phyloP scores from a whole-genome alignment of 1,140 invertebrate species.

The Tribolium madens region DNA sequence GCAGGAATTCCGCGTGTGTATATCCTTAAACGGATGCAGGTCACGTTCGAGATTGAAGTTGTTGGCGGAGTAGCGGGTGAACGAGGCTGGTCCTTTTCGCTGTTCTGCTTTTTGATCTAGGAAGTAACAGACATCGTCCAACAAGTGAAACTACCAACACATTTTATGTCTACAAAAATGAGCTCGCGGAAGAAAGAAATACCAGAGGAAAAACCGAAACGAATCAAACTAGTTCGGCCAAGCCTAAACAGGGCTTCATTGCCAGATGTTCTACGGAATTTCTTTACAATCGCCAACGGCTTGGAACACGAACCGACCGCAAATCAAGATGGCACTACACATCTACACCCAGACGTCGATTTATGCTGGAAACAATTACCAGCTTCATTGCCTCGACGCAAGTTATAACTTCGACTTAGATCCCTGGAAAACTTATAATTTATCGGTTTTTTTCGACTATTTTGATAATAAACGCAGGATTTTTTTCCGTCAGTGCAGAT shows the following conservation, averaged over 20 bases:
- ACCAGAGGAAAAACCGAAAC: conserved; percentile 20
- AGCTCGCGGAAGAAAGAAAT: background rate
- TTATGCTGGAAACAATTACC: conserved; percentile 53
- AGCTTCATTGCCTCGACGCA: conserved; percentile 47
- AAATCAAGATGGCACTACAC: conserved; percentile 55
- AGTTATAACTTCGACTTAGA: background rate
- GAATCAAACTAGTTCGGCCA: conserved; percentile 2
- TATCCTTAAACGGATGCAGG: conserved; percentile 27
- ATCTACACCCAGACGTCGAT: conserved; percentile 41
- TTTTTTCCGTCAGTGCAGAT: too few relatives aligned
- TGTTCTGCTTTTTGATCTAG: conserved; percentile 49
- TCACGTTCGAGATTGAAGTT: conserved; percentile 50
- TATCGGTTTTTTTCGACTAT: conserved; percentile 43
- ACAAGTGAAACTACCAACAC: conserved; percentile 35
- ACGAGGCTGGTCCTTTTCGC: conserved; percentile 30
- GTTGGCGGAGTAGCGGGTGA: conserved; percentile 13
- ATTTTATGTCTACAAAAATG: conserved; percentile 28
- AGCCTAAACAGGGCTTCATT: conserved; percentile 14
- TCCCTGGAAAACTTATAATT: conserved; percentile 24
- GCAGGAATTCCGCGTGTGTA: conserved; percentile 34
- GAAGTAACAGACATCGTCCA: conserved; percentile 42
- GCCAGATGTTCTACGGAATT: conserved; percentile 50
- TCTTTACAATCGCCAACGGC: conserved; percentile 50
- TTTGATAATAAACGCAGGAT: too few relatives aligned
- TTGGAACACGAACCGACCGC: conserved; percentile 50